Conservation (phyloP, 92 coral and sea anemone species). For the Palythoa grandis region DNA sequence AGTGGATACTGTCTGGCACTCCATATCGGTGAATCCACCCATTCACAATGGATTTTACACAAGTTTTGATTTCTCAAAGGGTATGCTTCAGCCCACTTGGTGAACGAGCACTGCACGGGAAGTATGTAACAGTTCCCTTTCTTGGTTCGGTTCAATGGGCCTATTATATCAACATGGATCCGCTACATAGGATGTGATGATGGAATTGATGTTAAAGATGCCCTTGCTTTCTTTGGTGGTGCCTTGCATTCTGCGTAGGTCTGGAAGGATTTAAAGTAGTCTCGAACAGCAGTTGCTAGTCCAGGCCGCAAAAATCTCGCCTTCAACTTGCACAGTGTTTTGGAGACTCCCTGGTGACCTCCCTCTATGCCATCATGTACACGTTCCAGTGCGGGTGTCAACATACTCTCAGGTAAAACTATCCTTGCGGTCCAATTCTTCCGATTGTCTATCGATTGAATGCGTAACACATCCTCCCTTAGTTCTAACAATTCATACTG, state of each 20-base stretch:
- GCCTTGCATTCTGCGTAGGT: constrained; percentile 56
- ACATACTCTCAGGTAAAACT: background rate
- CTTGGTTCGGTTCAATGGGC: constrained; percentile 50
- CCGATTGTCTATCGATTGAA: background rate
- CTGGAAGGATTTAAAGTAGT: constrained; percentile 50
- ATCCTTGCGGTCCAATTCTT: background rate
- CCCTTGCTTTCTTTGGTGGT: constrained; percentile 36
- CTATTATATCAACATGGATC: constrained; percentile 62
- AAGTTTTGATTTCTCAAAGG: too few species aligned
- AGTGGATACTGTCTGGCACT: too few species aligned
- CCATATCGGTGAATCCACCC: too few species aligned
- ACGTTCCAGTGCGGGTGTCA: background rate
- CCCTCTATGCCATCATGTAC: constrained; percentile 42
- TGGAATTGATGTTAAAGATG: constrained; percentile 50
- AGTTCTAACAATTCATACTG: constrained; percentile 43
- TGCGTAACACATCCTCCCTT: too few species aligned
- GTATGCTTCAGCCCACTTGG: too few species aligned
- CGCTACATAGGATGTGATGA: constrained; percentile 53
- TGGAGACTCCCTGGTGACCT: constrained; percentile 44
- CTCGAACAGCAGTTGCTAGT: constrained; percentile 47
- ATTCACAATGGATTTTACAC: too few species aligned
- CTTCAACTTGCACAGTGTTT: constrained; percentile 48
- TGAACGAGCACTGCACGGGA: constrained; percentile 45
- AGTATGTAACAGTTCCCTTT: constrained; percentile 46
- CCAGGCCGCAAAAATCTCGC: constrained; percentile 41